These are phyloP conservation scores for Glossophaga mutica DNA, from an alignment of 2,797 vertebrate genomes.

Conservation along the genomic window DNA sequence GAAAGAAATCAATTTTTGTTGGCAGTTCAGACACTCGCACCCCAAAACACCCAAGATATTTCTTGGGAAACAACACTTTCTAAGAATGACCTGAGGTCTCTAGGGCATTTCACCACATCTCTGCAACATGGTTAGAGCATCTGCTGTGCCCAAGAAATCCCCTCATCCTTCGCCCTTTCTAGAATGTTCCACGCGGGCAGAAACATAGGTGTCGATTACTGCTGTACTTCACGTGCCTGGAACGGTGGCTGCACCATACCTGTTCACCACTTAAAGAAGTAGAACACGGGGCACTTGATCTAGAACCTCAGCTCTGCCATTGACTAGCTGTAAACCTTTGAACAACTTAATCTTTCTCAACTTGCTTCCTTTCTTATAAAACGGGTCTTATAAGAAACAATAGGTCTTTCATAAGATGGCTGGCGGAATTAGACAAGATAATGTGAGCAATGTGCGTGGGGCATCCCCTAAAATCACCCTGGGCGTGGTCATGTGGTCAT, in stretches of 20 bases:
- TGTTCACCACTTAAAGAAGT: not conserved
- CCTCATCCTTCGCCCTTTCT: too few relatives aligned
- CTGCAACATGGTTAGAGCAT: not conserved
- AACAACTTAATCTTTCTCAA: not conserved
- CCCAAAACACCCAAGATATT: not conserved
- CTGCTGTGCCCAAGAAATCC: not conserved
- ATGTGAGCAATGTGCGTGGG: not conserved
- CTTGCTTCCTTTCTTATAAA: not conserved
- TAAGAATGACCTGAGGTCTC: not conserved
- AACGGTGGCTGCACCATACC: rapidly evolving
- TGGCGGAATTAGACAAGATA: not conserved
- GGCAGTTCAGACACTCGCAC: not conserved
- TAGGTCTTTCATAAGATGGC: not conserved
- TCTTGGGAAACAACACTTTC: not conserved
- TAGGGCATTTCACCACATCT: not conserved
- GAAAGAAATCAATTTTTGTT: not conserved
- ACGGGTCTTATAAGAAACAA: not conserved
- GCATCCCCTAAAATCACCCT: not conserved
- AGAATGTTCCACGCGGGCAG: not conserved
- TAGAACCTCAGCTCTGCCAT: not conserved
- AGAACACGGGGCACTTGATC: too few relatives aligned
- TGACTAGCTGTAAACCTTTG: not conserved
- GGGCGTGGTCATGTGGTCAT: too few relatives aligned
- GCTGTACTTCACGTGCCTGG: not conserved
- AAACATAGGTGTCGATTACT: not conserved